These are phyloP conservation scores for Polymixis flavicincta DNA, from an alignment of 2,888 invertebrate species.

Conservation along the genomic window DNA sequence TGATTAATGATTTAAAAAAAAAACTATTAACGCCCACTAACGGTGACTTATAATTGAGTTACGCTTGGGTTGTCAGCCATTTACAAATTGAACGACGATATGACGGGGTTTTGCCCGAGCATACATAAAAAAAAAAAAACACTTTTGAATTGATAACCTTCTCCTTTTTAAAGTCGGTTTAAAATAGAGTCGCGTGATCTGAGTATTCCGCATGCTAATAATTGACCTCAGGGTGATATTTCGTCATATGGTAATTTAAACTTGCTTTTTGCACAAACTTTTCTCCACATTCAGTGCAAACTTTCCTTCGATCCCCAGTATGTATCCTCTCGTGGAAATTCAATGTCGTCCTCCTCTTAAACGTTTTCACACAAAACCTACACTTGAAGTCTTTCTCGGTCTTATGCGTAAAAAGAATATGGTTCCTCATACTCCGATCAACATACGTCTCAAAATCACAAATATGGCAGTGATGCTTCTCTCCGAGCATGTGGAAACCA, in stretches of 20 bases:
- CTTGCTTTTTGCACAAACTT: slow-evolving; percentile 87
- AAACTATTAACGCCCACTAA: no score
- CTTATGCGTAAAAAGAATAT: neutral
- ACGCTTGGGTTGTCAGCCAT: no score
- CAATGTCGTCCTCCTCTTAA: slow-evolving; percentile 77
- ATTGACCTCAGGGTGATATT: slow-evolving; percentile 84
- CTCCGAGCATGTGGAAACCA: slow-evolving; percentile 83
- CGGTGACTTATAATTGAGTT: neutral
- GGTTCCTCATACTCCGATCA: neutral
- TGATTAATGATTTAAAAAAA: no score
- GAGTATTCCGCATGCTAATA: no score
- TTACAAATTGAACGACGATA: no score
- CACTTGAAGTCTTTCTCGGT: slow-evolving; percentile 85
- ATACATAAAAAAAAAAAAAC: no score
- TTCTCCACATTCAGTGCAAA: slow-evolving; percentile 81
- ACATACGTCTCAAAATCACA: slow-evolving; percentile 83
- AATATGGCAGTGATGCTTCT: slow-evolving; percentile 76
- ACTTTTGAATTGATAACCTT: no score
- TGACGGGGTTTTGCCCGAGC: no score
- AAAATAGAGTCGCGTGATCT: no score
- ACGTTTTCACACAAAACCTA: slow-evolving; percentile 73
- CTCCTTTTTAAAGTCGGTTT: no score
- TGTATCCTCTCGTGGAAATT: slow-evolving; percentile 83
- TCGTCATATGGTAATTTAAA: slow-evolving; percentile 86
- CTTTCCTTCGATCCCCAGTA: slow-evolving; percentile 82